Evolutionary conservation across 2,888 invertebrate genomes (phyloP).

Genomic region (Druceiella hillmani): DNA sequence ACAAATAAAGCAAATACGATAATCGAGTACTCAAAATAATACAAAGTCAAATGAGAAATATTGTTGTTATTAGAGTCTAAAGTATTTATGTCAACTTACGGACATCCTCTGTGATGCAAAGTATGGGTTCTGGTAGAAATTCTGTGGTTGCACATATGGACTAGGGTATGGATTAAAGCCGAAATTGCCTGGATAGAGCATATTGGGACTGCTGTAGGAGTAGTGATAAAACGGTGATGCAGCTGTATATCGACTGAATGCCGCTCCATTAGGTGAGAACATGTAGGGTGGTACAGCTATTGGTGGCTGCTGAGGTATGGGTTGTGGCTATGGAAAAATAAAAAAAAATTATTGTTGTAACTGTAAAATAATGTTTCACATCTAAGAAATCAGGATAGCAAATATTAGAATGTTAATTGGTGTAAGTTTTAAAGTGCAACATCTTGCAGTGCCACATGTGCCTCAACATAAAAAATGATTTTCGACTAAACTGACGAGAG

Average conservation of each 20-base stretch:
- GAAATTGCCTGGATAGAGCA: slow-evolving; percentile 38
- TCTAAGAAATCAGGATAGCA: too few species aligned
- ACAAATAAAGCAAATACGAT: too few species aligned
- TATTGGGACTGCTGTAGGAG: slow-evolving; percentile 36
- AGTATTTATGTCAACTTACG: slow-evolving; percentile 37
- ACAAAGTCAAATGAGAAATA: slow-evolving; percentile 1
- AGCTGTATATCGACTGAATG: slow-evolving; percentile 45
- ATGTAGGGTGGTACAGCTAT: slow-evolving; percentile 34
- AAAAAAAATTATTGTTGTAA: too few species aligned
- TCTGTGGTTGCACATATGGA: slow-evolving; percentile 37
- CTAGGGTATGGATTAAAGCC: slow-evolving; percentile 39
- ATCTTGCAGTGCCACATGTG: too few species aligned
- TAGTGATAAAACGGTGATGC: slow-evolving; percentile 46
- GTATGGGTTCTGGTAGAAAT: slow-evolving; percentile 31
- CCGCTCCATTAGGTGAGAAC: slow-evolving; percentile 32
- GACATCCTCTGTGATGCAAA: slow-evolving; percentile 46
- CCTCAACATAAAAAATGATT: too few species aligned
- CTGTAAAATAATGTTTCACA: too few species aligned
- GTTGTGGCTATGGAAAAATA: slow-evolving; percentile 29
- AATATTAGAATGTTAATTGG: too few species aligned
- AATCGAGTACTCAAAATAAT: too few species aligned
- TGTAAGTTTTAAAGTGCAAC: too few species aligned
- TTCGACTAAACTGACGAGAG: too few species aligned
- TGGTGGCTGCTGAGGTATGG: slow-evolving; percentile 28
- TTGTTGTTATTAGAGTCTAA: slow-evolving; percentile 2